phyloP scores from a whole-genome alignment of 2,113 vertebrate species.

The Vidua macroura region DNA sequence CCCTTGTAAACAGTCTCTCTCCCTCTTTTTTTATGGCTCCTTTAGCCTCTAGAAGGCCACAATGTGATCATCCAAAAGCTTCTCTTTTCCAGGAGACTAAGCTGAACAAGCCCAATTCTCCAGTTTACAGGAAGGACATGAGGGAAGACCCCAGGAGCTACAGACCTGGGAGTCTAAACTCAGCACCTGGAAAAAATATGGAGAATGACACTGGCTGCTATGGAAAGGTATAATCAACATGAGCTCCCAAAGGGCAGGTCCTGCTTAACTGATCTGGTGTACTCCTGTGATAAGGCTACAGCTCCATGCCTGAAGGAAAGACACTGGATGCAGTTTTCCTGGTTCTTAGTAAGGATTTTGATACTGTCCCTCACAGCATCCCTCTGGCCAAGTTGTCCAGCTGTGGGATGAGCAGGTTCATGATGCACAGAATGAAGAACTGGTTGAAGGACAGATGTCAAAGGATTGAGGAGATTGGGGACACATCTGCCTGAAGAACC shows the following conservation, averaged over 20 bases:
- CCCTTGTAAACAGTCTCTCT: not conserved
- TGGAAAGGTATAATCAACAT: not conserved
- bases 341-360: not conserved
- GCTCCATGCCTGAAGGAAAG: not conserved
- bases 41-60: not conserved
- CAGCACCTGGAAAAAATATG: not conserved
- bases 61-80: not conserved
- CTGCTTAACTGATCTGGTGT: fast-evolving
- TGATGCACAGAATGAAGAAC: not conserved
- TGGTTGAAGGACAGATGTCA: not conserved
- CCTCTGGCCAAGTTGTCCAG: not conserved
- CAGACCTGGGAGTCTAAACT: not conserved
- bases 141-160: fast-evolving
- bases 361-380: not conserved
- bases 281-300: not conserved
- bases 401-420: not conserved
- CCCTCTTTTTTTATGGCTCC: fast-evolving
- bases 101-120: not conserved
- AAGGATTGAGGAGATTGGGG: not conserved
- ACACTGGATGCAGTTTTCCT: no score
- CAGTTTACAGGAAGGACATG: not conserved
- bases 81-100: not conserved
- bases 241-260: not conserved
- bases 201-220: not conserved
- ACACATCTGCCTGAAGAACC: not conserved